Conservation (phyloP, 2,113 vertebrate genomes). For the Chelonoidis abingdonii region DNA sequence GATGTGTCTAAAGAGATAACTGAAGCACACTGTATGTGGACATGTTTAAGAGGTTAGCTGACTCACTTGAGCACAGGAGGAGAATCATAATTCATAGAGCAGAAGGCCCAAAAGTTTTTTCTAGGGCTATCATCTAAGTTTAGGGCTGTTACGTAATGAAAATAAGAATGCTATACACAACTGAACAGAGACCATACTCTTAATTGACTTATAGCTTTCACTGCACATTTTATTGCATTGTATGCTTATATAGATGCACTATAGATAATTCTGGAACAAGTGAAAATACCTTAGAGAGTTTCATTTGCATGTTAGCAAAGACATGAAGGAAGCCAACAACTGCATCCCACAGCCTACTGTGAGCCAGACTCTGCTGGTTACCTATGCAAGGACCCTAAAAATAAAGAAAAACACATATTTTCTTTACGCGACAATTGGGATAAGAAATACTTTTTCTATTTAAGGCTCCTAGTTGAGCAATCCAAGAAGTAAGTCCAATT, state of each 20-base stretch:
- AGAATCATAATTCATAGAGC: not conserved
- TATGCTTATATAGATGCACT: slow-evolving; percentile 42
- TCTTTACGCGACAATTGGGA: not conserved
- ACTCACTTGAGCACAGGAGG: not conserved
- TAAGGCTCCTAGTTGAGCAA: not conserved
- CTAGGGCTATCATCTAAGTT: not conserved
- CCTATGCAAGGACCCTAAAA: slow-evolving; percentile 93
- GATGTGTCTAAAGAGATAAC: not conserved
- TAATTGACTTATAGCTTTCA: not conserved
- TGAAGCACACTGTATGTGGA: not conserved
- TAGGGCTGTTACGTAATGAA: not conserved
- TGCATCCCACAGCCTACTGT: slow-evolving; percentile 96
- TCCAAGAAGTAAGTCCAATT: not conserved
- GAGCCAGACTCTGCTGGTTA: slow-evolving; percentile 97
- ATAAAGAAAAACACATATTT: not conserved
- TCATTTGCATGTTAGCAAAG: slow-evolving; percentile 99
- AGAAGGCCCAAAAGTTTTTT: not conserved
- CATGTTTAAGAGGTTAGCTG: not conserved
- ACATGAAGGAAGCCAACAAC: slow-evolving; percentile 98
- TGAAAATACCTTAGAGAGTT: slow-evolving; percentile 93
- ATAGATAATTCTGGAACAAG: slow-evolving; percentile 47
- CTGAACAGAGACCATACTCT: not conserved
- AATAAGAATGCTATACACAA: not conserved
- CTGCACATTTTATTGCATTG: not conserved
- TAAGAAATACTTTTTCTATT: not conserved